Conservation (phyloP, 2,113 vertebrate species). For the Numenius arquata region DNA sequence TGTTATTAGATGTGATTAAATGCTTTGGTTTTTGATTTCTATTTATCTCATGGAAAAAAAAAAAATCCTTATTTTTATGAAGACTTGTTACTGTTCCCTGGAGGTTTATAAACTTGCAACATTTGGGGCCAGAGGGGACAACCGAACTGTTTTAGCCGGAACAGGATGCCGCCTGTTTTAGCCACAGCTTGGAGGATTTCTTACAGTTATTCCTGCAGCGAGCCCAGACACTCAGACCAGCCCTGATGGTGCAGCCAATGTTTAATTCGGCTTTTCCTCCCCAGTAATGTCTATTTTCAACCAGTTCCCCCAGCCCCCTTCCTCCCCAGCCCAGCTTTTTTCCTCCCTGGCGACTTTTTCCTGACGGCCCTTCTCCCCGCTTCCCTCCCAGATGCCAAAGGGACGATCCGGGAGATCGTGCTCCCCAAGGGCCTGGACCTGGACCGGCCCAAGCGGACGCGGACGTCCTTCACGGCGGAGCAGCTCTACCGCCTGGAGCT, state of each 20-base stretch:
- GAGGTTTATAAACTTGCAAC: background rate
- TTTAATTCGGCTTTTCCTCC: background rate
- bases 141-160: accelerated
- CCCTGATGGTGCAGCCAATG: accelerated
- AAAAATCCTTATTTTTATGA: background rate
- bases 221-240: accelerated
- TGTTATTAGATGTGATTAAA: background rate
- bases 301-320: background rate
- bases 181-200: background rate
- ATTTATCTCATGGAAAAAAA: background rate
- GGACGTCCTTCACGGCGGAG: conserved; percentile 95
- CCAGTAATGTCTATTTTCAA: background rate
- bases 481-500: conserved; percentile 94
- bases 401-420: conserved; percentile 95
- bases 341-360: no score
- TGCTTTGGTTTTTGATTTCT: accelerated
- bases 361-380: accelerated
- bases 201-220: accelerated
- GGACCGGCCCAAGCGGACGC: conserved; percentile 92
- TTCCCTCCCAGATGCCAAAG: conserved; percentile 86
- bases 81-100: background rate
- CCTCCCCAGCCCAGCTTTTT: background rate
- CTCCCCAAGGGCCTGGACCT: conserved; percentile 93
- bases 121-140: accelerated
- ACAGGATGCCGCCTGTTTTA: no score